A percentile compares a stretch with the other conserved stretches of the same genome.
Conservation (phyloP, 2,888 invertebrate species). For the Pomacea canaliculata region DNA sequence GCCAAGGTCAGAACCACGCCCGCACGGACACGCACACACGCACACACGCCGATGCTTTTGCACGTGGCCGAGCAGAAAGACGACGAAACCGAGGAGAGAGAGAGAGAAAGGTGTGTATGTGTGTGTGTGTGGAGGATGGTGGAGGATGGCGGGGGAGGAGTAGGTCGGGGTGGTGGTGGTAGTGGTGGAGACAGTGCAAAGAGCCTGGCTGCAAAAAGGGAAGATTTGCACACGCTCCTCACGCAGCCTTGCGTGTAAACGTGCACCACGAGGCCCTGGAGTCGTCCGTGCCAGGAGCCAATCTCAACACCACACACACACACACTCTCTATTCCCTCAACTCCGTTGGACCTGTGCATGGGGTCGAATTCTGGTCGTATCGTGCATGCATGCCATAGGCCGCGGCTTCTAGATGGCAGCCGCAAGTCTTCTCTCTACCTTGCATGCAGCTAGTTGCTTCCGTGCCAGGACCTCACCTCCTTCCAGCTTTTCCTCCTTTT, state of each 20-base stretch:
- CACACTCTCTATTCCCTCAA: neutral
- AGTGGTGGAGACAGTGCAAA: neutral
- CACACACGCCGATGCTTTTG: conserved; percentile 2
- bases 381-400: conserved; percentile 18
- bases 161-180: neutral
- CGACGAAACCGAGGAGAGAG: neutral
- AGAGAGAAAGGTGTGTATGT: neutral
- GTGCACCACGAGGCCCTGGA: conserved; percentile 4
- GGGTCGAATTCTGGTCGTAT: conserved; percentile 19
- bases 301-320: conserved; percentile 9
- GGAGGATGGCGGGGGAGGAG: neutral
- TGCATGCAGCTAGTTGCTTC: neutral
- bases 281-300: conserved; percentile 25
- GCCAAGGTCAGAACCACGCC: too few species aligned
- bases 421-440: neutral
- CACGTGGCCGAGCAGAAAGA: too few species aligned
- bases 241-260: conserved; percentile 23
- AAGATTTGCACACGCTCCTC: conserved; percentile 27
- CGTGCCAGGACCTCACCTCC: conserved; percentile 13
- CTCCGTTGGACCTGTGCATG: conserved; percentile 10
- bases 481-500: conserved; percentile 8
- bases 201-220: neutral
- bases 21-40: conserved; percentile 13
- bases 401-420: neutral
- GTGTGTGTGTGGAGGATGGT: neutral